Base-by-base conservation (phyloP, 2,797 vertebrate genomes). In the Buphagus erythrorhynchus region DNA sequence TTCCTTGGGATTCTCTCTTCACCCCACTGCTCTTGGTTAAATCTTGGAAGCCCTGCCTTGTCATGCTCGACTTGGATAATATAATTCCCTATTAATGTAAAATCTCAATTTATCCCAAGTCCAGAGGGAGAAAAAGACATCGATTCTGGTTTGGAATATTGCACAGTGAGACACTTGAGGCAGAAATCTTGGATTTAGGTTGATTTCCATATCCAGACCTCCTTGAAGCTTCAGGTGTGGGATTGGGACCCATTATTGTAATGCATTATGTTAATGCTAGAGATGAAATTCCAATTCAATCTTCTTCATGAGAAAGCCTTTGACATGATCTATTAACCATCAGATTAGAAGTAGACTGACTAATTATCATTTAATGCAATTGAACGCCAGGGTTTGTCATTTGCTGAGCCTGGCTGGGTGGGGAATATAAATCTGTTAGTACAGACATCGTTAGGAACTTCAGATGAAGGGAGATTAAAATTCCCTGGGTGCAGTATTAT, bases 401-500 rank as follows among this genome's bases (percentile, higher is more conserved):
- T 93, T 25, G 63, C 92, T 67, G 89, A 84, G 73, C 42, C 72
- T 92, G 86, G 9, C 52, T 77, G 84, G 57, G 88, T 72, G 86
- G 49, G 86, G 90, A 95, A 57, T 81, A 85, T 66, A 57, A 96
- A 85, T 85, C 86, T 76, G 74, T 88, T 90, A 59, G 51, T 33
- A 20, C 14, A 5, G 6, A 6, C 40, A 22, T 84, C 6, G 2
- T 81, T 95, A 80, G 43, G 55, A 94, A 85, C 67, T 67, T 72
- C 52, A 97, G 52, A 61, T 31, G 84, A 61, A 88, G 38, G 45
- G 85, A 63, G 77, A 96, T 97, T 97, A 94, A 95, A 93, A 95
- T 93, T 93, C 76, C 20, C 21, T 81, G 67, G 78, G 86, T 91
- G 57, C 65, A 57, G 52, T 97, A 96, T 96, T 97, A 96, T 95